phyloP scores from a whole-genome alignment of 1,140 invertebrate genomes.

The Drosophila bocqueti region DNA sequence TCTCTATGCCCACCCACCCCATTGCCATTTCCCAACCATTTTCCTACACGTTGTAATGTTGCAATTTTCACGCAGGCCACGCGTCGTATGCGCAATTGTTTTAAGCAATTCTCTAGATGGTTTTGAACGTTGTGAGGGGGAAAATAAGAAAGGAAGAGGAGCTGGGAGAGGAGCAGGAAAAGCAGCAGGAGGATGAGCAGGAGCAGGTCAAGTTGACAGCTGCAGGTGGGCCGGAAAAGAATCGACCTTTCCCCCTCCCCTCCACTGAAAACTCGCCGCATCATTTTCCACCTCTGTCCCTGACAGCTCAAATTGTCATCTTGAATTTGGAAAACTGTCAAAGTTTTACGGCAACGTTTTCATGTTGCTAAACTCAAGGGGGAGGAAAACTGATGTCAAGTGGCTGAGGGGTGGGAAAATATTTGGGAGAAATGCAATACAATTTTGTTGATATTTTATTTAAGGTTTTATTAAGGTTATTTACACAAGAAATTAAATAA shows the following conservation, averaged over 20 bases:
- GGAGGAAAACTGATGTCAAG: neutral
- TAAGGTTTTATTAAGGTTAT: neutral
- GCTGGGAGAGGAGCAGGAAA: neutral
- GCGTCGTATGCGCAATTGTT: conserved; percentile 82
- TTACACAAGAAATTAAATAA: neutral
- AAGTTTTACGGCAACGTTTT: conserved; percentile 42
- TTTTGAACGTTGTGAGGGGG: neutral
- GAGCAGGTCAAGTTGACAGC: conserved; percentile 16
- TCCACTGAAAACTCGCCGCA: neutral
- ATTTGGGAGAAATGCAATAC: neutral
- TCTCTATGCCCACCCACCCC: neutral
- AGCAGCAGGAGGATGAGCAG: neutral
- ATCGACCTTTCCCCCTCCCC: conserved; percentile 14
- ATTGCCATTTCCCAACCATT: neutral
- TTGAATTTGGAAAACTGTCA: conserved; percentile 66
- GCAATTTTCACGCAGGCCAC: conserved; percentile 81
- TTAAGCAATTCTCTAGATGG: conserved; percentile 49
- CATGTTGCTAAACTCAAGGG: conserved; percentile 11
- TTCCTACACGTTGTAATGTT: conserved; percentile 73
- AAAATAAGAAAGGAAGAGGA: neutral
- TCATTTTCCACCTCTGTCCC: conserved; percentile 30
- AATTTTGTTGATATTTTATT: neutral
- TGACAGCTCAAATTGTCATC: conserved; percentile 83
- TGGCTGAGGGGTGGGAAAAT: neutral
- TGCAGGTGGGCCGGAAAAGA: conserved; percentile 41